Base-by-base conservation (phyloP, 1,140 invertebrate species). In the Parasteatoda tepidariorum region DNA sequence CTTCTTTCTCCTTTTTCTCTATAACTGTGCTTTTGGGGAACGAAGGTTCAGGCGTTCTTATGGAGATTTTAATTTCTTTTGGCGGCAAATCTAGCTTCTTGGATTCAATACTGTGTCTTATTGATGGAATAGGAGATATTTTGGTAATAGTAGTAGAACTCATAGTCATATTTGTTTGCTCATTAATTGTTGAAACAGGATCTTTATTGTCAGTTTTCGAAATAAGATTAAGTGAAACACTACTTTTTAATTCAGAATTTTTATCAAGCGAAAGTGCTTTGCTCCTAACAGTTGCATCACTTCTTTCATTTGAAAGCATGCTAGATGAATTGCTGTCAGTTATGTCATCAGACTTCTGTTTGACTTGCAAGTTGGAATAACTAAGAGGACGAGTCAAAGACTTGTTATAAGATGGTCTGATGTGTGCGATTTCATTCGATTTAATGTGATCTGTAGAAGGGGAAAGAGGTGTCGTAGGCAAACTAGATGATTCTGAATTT, bases 361-460 rank as follows among this genome's bases (percentile, higher is more conserved):
- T 30, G 74, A n/a, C n/a, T n/a, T n/a, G 28, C 26, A 31, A 13
- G 28, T 2, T 59, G 15, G 30, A 2, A 26, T 22, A 64, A 59
- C 76, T 79, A 59, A 64, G 48, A 9, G 66, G 66, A n/a, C 78
- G 66, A 15, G 78, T 54, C n/a, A 82, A 62, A 38, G 66, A 70
- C 59, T 2, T 48, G 5, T 66, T n/a, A 31, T 82, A 82, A 71
- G 48, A 62, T 41, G 78, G 55, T 31, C 61, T 70, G 13, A 82
- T 70, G 31, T 67, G 64, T 13, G 76, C 61, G 26, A 79, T 79
- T 57, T 79, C 62, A 55, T 68, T 22, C 31, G 41, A 31, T n/a
- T 24, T 78, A 22, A 34, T 13, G 22, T 38, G 33, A 55, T 78
- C 74, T 30, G 38, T 15, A 7, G 71, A 24, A 11, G 34, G 2